Base-by-base conservation (phyloP, 2,113 vertebrate species). In the Hymenochirus boettgeri region DNA sequence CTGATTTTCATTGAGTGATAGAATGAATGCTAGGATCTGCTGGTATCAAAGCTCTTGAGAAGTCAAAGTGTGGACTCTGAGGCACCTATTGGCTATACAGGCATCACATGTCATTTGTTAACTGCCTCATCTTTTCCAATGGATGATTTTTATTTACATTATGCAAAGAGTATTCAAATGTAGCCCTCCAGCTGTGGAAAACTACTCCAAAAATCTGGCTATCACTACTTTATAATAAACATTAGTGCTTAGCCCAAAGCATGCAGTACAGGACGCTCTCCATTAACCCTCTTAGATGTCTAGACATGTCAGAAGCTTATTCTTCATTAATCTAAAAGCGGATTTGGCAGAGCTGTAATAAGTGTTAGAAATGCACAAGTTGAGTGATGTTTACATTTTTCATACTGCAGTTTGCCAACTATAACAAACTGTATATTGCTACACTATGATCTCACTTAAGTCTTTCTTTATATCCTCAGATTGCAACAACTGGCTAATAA, bases 1-100 rank as follows among this genome's bases (percentile, higher is more conserved):
- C 66, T n/a, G 1, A 25, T 57, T 58, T 53, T 6, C 8, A 56
- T 7, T 57, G 1, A 2, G 9, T 18, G 5, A 51, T 21, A 54
- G 57, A 72, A 50, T 63, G 53, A 7, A 35, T 62, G 27, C 0
- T 0, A 7, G 69, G 21, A 19, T 57, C n/a, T 26, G 17, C 66
- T 27, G 27, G 12, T 4, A 5, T 1, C 7, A 5, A 9, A 39
- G 70, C 57, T 62, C 63, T 51, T 70, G 58, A 25, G 12, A 46
- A 12, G 10, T 0, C 52, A 25, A 4, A 51, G 11, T 42, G 6
- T 6, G 17, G 13, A 17, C 39, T 42, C n/a, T 42, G 12, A 5
- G 39, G 11, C 39, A 42, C 39, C 15, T 42, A 17, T 7, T 12
- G 39, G 39, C 13, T 42, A n/a, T 5, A n/a, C 15, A 42, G 17